Evolutionary conservation across 2,888 invertebrate species (phyloP).

Genomic region (Ethmia dodecea): DNA sequence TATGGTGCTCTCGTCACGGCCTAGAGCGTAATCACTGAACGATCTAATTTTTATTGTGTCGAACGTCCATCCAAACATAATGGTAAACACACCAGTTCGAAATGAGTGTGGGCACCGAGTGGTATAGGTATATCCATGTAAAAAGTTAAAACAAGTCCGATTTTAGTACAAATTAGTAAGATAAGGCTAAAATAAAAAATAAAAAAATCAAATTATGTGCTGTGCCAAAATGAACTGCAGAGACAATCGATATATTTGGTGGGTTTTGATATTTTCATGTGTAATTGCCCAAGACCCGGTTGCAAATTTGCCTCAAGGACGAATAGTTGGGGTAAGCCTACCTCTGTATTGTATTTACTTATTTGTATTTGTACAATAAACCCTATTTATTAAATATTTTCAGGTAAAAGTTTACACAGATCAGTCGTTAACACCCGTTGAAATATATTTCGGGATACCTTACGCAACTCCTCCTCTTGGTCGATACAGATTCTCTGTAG

Average conservation of each 20-base stretch:
- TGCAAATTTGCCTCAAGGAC: slow-evolving; percentile 75
- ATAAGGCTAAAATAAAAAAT: no score
- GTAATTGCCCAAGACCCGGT: slow-evolving; percentile 62
- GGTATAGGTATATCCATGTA: no score
- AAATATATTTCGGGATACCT: slow-evolving; percentile 87
- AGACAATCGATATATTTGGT: slow-evolving; percentile 1
- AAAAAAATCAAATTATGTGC: no score
- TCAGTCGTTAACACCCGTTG: slow-evolving; percentile 77
- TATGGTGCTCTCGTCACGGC: slow-evolving; percentile 59
- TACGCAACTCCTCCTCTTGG: slow-evolving; percentile 88
- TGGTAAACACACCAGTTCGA: slow-evolving; percentile 36
- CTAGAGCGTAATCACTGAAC: slow-evolving; percentile 63
- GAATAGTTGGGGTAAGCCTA: slow-evolving; percentile 76
- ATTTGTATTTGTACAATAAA: slow-evolving; percentile 2
- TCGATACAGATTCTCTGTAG: slow-evolving; percentile 84
- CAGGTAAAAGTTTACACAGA: slow-evolving; percentile 83
- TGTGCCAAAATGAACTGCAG: slow-evolving; percentile 1
- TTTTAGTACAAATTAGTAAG: no score
- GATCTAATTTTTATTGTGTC: slow-evolving; percentile 54
- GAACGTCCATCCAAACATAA: slow-evolving; percentile 36
- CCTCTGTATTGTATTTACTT: slow-evolving; percentile 7
- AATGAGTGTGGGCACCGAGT: slow-evolving; percentile 20
- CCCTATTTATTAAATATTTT: slow-evolving; percentile 29
- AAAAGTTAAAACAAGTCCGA: no score
- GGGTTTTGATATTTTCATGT: slow-evolving; percentile 7